Evolutionary conservation across 2,113 vertebrate species (phyloP).

Genomic region (Lota lota): DNA sequence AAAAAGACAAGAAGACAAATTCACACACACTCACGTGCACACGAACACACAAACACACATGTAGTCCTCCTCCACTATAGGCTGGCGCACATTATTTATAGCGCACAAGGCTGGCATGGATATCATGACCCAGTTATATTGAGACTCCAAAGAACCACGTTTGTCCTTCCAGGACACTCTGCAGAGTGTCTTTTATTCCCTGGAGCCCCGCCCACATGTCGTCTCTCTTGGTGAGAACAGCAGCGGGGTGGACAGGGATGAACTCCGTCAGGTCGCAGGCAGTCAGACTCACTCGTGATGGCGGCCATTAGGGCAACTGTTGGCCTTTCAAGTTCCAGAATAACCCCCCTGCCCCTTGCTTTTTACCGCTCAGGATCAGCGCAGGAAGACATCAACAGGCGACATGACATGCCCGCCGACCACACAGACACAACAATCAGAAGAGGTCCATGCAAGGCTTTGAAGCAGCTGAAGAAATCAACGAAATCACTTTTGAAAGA

Average conservation of each 20-base stretch:
- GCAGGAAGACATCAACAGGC: slow-evolving; percentile 45
- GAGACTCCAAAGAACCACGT: too few relatives aligned
- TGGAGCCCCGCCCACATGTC: slow-evolving; percentile 1
- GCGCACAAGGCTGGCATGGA: background rate
- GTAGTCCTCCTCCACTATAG: background rate
- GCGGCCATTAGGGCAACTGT: slow-evolving; percentile 44
- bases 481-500: too few relatives aligned
- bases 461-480: too few relatives aligned
- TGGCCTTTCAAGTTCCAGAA: slow-evolving; percentile 49
- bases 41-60: slow-evolving; percentile 3
- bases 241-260: slow-evolving; percentile 14
- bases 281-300: slow-evolving; percentile 17
- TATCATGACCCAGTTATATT: too few relatives aligned
- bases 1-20: background rate
- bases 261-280: slow-evolving; percentile 8
- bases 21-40: slow-evolving; percentile 5
- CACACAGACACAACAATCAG: slow-evolving; percentile 16
- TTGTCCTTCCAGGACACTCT: background rate
- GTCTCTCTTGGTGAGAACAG: slow-evolving; percentile 34
- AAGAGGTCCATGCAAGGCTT: background rate
- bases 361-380: slow-evolving; percentile 43
- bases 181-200: slow-evolving; percentile 13
- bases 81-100: slow-evolving; percentile 31
- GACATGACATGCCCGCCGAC: slow-evolving; percentile 12
- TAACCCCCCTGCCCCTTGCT: slow-evolving; percentile 31